Conservation (phyloP, 1,140 invertebrate genomes). For the Drosophila truncata region DNA sequence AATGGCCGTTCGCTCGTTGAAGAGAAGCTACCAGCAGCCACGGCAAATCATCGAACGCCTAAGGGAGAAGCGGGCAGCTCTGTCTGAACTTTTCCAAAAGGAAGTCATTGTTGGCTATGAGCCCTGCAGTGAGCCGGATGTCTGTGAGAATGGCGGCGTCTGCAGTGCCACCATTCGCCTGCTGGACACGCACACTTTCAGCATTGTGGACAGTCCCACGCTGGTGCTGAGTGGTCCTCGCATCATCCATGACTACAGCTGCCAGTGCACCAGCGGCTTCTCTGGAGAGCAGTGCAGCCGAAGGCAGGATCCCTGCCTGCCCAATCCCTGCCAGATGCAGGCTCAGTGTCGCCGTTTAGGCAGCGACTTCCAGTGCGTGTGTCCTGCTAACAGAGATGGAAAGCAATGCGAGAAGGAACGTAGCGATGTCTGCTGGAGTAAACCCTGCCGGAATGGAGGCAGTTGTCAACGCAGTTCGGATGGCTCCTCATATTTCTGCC, state of each 20-base stretch:
- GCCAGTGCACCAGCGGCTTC: slow-evolving; percentile 92
- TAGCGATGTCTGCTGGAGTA: slow-evolving; percentile 92
- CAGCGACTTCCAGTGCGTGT: slow-evolving; percentile 93
- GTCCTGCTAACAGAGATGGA: slow-evolving; percentile 91
- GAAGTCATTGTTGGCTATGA: slow-evolving; percentile 89
- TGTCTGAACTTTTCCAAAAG: slow-evolving; percentile 88
- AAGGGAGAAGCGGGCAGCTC: slow-evolving; percentile 88
- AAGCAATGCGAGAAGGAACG: slow-evolving; percentile 93
- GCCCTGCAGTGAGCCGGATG: slow-evolving; percentile 87
- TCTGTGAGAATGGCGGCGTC: slow-evolving; percentile 91
- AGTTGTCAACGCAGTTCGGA: slow-evolving; percentile 94
- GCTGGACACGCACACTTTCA: slow-evolving; percentile 87
- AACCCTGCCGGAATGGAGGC: slow-evolving; percentile 95
- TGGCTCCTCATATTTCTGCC: slow-evolving; percentile 94
- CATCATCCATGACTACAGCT: slow-evolving; percentile 91
- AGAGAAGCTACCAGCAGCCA: slow-evolving; percentile 87
- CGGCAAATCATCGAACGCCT: slow-evolving; percentile 88
- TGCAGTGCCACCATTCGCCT: slow-evolving; percentile 91
- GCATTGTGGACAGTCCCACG: slow-evolving; percentile 91
- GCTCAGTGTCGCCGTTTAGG: slow-evolving; percentile 93
- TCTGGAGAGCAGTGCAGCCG: slow-evolving; percentile 92
- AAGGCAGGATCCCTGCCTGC: slow-evolving; percentile 95
- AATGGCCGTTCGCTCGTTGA: slow-evolving; percentile 87
- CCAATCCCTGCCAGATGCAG: slow-evolving; percentile 93
- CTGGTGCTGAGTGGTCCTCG: slow-evolving; percentile 93